These are phyloP conservation scores for Caloenas nicobarica DNA, from an alignment of 2,113 vertebrate species.

Conservation along the genomic window DNA sequence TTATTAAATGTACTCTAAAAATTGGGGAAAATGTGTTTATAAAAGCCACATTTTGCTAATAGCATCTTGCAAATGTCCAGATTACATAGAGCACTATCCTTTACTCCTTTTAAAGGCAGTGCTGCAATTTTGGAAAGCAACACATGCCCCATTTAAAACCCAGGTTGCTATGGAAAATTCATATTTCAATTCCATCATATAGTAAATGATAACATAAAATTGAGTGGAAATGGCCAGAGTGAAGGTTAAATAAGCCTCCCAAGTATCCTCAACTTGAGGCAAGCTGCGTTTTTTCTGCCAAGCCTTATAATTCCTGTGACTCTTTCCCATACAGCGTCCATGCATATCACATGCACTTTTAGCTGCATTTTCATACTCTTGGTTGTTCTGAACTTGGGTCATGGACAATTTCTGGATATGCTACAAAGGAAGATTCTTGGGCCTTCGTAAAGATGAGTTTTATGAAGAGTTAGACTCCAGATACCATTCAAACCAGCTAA, in stretches of 20 bases:
- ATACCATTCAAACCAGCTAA: not conserved
- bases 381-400: not conserved
- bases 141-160: not conserved
- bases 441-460: not conserved
- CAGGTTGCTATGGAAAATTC: slow-evolving; percentile 15
- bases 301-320: not conserved
- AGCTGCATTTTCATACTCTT: not conserved
- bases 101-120: slow-evolving; percentile 4
- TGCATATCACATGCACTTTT: not conserved
- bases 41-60: slow-evolving; percentile 24
- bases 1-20: not conserved
- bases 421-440: not conserved
- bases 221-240: not conserved
- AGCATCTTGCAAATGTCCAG: not conserved
- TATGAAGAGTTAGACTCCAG: not conserved
- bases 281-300: not conserved
- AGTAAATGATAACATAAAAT: slow-evolving; percentile 35
- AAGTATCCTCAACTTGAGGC: not conserved
- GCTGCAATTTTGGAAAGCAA: not conserved
- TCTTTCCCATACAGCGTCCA: not conserved
- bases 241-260: slow-evolving; percentile 12
- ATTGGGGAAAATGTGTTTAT: not conserved
- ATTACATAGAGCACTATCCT: not conserved
- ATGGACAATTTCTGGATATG: not conserved
- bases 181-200: slow-evolving; percentile 9